Evolutionary conservation across 2,888 invertebrate species (phyloP), one percentile per base, ranked within the genome.

Genomic region (Orthosia gracilis): DNA sequence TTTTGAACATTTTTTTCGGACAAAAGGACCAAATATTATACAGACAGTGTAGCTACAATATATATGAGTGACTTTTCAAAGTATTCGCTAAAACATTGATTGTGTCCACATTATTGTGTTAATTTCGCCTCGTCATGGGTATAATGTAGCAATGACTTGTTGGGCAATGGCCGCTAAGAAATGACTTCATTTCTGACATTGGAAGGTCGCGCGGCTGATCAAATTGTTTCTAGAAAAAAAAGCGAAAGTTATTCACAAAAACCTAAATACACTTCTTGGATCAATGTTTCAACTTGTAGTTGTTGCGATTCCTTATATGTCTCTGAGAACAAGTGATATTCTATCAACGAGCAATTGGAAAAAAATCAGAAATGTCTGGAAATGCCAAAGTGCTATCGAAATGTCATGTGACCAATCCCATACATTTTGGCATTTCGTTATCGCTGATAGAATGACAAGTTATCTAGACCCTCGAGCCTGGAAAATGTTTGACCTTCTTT

Each of bases 201-300:
- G 61, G 75, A 82, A 83, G 83, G 83, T 75, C 81, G 57, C 45
- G 13, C 40, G 50, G 63, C n/a, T 49, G 54, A 61, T 61, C 18
- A 59, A 63, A 17, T 67, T 23, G 47, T 71, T 71, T 58, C 61
- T 62, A 31, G 50, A 61, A 18, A 61, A 58, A 66, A 64, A 58
- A 67, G 15, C 66, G 68, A 73, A 73, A 77, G 78, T 82, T 69
- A 12, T 9, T 26, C 12, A 17, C 47, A 62, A 52, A 66, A 55
- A 26, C 4, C 4, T 26, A 26, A 61, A 52, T 40, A 4, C 5
- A 15, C 4, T 17, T 5, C 15, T 40, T 58, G n/a, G 2, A 18
- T 17, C n/a, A 23, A 55, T 40, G 21, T 31, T 5, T 4, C 1
- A 54, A 26, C 47, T 15, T 12, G 45, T 26, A n/a, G 17, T 23